These are phyloP conservation scores for Thaleichthys pacificus DNA, from an alignment of 2,797 vertebrate species.

Conservation along the genomic window DNA sequence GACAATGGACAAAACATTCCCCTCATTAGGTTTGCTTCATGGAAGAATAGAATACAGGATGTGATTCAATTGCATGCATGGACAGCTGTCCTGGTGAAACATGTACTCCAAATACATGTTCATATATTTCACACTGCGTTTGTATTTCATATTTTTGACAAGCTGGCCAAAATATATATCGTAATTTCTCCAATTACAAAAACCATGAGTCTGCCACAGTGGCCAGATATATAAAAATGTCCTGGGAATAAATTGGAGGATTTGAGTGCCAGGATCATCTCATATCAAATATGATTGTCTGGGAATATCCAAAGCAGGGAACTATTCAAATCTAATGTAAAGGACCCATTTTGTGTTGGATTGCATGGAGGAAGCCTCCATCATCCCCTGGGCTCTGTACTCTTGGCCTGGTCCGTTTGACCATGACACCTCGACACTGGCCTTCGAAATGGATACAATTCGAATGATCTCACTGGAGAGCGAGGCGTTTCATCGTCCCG, in stretches of 20 bases:
- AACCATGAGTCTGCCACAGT: constrained; percentile 56
- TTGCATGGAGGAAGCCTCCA: constrained; percentile 48
- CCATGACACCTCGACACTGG: constrained; percentile 27
- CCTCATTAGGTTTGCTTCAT: constrained; percentile 14
- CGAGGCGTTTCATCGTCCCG: constrained; percentile 27
- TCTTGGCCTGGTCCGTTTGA: constrained; percentile 31
- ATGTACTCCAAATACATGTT: constrained; percentile 49
- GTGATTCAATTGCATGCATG: constrained; percentile 3
- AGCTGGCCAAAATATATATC: constrained; percentile 42
- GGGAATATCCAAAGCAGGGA: constrained; percentile 51
- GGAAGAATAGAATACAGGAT: constrained; percentile 26
- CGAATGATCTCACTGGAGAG: constrained; percentile 32
- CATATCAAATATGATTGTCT: constrained; percentile 66
- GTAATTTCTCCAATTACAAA: constrained; percentile 61
- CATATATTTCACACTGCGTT: constrained; percentile 41
- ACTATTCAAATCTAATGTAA: constrained; percentile 61
- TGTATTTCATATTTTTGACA: constrained; percentile 48
- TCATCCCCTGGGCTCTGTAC: constrained; percentile 49
- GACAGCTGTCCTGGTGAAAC: constrained; percentile 13
- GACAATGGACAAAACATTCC: neutral
- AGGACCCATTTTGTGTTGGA: constrained; percentile 51
- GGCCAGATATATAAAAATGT: constrained; percentile 54
- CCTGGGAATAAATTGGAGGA: constrained; percentile 44
- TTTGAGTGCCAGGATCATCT: constrained; percentile 53
- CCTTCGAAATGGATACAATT: constrained; percentile 42